These are phyloP conservation scores for Aphelinus certus DNA, from an alignment of 1,140 invertebrate genomes.

Conservation along the genomic window DNA sequence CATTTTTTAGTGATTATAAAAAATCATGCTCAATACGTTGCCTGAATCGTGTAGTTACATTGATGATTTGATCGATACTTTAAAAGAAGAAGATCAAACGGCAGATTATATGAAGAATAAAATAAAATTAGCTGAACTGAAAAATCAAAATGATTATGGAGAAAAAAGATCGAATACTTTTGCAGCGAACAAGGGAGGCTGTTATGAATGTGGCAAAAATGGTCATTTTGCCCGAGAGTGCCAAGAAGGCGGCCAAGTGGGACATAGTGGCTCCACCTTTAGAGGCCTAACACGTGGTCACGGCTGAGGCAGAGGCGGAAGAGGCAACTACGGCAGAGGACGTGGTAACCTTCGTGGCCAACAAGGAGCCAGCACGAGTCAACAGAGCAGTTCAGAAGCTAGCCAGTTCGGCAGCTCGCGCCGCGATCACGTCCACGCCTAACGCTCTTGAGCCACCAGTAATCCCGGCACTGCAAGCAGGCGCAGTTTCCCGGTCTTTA, in stretches of 20 bases:
- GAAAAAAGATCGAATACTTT: constrained; percentile 26
- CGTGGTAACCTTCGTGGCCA: too few relatives aligned
- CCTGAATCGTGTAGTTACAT: constrained; percentile 49
- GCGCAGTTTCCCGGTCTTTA: too few relatives aligned
- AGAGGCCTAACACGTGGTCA: not conserved
- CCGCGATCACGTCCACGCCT: too few relatives aligned
- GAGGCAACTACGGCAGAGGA: constrained; percentile 19
- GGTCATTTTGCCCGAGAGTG: constrained; percentile 15
- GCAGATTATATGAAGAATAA: constrained; percentile 15
- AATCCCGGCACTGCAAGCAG: too few relatives aligned
- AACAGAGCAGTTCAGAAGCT: not conserved
- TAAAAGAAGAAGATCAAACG: constrained; percentile 4
- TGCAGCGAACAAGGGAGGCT: constrained; percentile 40
- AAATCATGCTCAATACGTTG: constrained; percentile 48
- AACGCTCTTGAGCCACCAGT: too few relatives aligned
- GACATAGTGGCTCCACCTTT: not conserved
- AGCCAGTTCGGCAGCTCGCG: not conserved
- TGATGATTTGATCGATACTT: constrained; percentile 48
- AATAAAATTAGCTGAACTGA: not conserved
- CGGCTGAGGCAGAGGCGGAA: not conserved
- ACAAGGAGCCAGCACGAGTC: not conserved
- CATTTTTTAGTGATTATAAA: too few relatives aligned
- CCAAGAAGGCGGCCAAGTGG: not conserved
- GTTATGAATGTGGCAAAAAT: constrained; percentile 39
- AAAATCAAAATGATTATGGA: constrained; percentile 47